Conservation (phyloP, 2,113 vertebrate species). For the Panurus biarmicus region DNA sequence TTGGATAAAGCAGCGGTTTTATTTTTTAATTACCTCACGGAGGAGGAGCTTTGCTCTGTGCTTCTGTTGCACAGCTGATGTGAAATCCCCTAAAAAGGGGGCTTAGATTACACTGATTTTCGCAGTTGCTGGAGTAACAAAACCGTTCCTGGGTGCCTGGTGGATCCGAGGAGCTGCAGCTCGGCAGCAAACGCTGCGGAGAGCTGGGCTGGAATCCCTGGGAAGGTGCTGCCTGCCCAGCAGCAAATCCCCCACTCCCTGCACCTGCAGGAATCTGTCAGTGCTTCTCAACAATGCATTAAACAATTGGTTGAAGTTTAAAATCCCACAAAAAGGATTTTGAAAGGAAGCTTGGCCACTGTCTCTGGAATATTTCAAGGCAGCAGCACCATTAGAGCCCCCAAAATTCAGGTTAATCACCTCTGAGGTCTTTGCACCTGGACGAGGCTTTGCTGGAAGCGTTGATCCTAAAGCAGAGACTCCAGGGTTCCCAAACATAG, state of each 20-base stretch:
- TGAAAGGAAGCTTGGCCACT: neutral
- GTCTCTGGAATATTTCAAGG: neutral
- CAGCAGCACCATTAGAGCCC: neutral
- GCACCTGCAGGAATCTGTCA: neutral
- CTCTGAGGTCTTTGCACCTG: neutral
- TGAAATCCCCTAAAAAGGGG: fast-evolving
- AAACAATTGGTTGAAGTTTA: neutral
- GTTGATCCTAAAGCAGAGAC: fast-evolving
- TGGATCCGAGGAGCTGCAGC: neutral
- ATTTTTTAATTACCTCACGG: neutral
- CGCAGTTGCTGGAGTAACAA: neutral
- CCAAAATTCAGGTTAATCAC: neutral
- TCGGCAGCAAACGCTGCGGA: fast-evolving
- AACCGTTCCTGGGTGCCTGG: neutral
- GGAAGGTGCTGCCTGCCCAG: neutral
- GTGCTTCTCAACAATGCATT: neutral
- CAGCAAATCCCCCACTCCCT: neutral
- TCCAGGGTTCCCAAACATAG: neutral
- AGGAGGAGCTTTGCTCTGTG: neutral
- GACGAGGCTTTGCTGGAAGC: neutral
- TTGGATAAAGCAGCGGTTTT: neutral
- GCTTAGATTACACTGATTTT: fast-evolving
- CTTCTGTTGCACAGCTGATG: neutral
- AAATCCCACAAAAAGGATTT: neutral
- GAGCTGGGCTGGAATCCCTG: neutral